These are phyloP conservation scores for Cydia strobilella DNA, from an alignment of 1,140 invertebrate genomes.

Conservation along the genomic window DNA sequence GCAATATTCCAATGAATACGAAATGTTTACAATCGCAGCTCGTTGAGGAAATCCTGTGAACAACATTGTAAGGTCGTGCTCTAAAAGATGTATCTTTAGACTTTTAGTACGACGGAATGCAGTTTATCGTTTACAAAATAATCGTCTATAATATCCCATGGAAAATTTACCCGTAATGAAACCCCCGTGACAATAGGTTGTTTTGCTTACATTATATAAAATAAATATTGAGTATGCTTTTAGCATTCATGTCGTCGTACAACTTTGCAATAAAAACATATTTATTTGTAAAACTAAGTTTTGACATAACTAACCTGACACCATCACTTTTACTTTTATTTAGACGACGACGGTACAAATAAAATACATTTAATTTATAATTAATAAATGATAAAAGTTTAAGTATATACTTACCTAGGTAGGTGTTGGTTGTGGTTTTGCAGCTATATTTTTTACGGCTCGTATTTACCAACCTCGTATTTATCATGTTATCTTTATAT, in stretches of 20 bases:
- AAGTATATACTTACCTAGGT: no score
- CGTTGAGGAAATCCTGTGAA: slow-evolving; percentile 6
- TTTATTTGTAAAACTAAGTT: background rate
- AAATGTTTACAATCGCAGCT: slow-evolving; percentile 5
- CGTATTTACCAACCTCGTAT: no score
- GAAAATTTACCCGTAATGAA: background rate
- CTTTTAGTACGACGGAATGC: background rate
- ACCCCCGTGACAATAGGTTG: background rate
- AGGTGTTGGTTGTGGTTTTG: no score
- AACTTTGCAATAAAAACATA: no score
- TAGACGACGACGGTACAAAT: background rate
- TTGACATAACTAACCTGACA: background rate
- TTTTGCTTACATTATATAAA: background rate
- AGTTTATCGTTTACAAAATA: background rate
- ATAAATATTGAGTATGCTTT: background rate
- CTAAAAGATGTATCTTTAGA: background rate
- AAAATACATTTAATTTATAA: no score
- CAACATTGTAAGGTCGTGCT: background rate
- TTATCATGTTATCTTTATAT: no score
- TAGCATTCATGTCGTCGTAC: no score
- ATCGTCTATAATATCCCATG: background rate
- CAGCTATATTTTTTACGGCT: no score
- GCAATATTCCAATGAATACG: background rate
- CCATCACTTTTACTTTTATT: background rate
- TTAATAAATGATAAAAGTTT: no score